Percentiles rank a stretch among this genome's conserved stretches.
These are phyloP conservation scores for Nymphalis c-album DNA, from an alignment of 2,888 invertebrate genomes.

Conservation along the genomic window DNA sequence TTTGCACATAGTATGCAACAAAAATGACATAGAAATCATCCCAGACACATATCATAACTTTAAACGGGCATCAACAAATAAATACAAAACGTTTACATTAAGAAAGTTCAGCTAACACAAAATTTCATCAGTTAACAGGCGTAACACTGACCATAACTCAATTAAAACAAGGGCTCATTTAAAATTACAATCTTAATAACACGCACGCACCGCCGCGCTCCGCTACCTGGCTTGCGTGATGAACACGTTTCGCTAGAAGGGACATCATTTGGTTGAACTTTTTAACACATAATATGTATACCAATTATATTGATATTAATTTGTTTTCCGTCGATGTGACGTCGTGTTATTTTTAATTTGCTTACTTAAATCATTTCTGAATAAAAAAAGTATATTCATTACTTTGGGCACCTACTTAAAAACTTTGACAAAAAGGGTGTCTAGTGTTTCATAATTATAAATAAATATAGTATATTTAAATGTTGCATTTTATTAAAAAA, in stretches of 20 bases:
- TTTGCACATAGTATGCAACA: no score
- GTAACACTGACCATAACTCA: constrained; percentile 71
- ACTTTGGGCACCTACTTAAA: no score
- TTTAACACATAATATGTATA: constrained; percentile 1
- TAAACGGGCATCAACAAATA: neutral
- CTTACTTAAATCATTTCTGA: neutral
- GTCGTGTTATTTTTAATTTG: no score
- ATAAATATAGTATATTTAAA: no score
- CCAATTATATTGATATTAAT: neutral
- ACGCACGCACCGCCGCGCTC: constrained; percentile 59
- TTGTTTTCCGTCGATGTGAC: neutral
- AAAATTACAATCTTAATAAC: constrained; percentile 71
- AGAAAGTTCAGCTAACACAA: constrained; percentile 17
- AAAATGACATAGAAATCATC: no score
- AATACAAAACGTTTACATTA: constrained; percentile 24
- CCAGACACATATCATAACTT: no score
- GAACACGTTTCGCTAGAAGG: constrained; percentile 48
- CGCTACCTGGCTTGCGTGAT: constrained; percentile 62
- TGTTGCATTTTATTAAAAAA: no score
- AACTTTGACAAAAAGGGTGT: no score
- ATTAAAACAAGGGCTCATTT: constrained; percentile 73
- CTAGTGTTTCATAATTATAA: no score
- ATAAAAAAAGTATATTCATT: no score
- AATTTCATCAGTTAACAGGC: constrained; percentile 43
- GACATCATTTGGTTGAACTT: constrained; percentile 1